Evolutionary conservation across 1,140 invertebrate genomes (phyloP).

Genomic region (Eurosta solidaginis): DNA sequence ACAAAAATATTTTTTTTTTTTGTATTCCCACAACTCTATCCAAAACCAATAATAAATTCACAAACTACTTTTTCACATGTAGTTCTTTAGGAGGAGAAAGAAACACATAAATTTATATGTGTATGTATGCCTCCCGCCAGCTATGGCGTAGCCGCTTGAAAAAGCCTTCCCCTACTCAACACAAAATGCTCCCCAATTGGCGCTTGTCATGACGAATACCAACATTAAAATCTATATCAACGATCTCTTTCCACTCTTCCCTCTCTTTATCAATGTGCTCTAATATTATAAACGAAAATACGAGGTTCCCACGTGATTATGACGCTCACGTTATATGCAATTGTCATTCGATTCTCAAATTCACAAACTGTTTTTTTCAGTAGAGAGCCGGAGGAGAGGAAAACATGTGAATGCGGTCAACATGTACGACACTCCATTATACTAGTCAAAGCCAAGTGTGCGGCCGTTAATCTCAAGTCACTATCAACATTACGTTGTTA

Average conservation of each 20-base stretch:
- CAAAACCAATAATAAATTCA: too few relatives aligned
- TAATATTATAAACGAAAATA: too few relatives aligned
- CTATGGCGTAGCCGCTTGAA: neutral
- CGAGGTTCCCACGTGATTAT: too few relatives aligned
- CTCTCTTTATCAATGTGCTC: neutral
- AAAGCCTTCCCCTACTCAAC: neutral
- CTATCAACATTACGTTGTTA: neutral
- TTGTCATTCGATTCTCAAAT: too few relatives aligned
- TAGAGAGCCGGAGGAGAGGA: too few relatives aligned
- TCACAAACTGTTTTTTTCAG: too few relatives aligned
- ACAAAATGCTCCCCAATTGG: conserved; percentile 8
- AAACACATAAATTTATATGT: neutral
- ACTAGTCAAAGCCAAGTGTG: neutral
- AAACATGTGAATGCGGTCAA: conserved; percentile 10
- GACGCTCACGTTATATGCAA: too few relatives aligned
- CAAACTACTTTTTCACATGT: too few relatives aligned
- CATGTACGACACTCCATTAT: neutral
- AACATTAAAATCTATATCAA: neutral
- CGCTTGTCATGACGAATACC: neutral
- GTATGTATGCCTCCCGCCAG: too few relatives aligned
- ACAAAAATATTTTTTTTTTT: too few relatives aligned
- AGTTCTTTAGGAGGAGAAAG: too few relatives aligned
- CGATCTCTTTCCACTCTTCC: neutral
- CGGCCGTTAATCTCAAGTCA: neutral
- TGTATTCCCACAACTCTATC: too few relatives aligned